Evolutionary conservation across 2,888 invertebrate genomes (phyloP).

Genomic region (Hybos culiciformis): DNA sequence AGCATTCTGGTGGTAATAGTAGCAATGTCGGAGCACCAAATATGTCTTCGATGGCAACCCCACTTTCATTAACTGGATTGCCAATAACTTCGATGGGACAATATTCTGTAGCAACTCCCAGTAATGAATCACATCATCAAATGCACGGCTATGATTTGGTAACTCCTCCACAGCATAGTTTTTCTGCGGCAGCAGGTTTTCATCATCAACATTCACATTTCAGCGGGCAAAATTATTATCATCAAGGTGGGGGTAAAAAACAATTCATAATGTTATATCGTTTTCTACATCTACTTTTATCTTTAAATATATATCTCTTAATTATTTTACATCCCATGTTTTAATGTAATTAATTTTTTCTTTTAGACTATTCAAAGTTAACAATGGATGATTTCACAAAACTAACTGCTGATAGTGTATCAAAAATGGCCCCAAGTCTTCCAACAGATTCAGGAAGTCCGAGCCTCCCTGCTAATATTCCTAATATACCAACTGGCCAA

Average conservation of each 20-base stretch:
- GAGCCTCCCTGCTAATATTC: no score
- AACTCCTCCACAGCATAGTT: conserved; percentile 32
- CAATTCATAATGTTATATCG: background rate
- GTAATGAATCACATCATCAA: conserved; percentile 29
- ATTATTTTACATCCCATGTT: background rate
- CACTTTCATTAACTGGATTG: conserved; percentile 19
- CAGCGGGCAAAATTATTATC: conserved; percentile 33
- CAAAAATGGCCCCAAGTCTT: conserved; percentile 34
- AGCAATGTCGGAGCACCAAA: conserved; percentile 14
- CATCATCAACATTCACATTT: conserved; percentile 33
- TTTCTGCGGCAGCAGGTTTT: conserved; percentile 26
- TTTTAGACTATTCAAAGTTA: conserved; percentile 41
- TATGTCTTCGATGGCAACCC: conserved; percentile 15
- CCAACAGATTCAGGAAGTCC: conserved; percentile 22
- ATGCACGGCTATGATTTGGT: conserved; percentile 32
- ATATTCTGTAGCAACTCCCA: conserved; percentile 30
- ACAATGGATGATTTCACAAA: conserved; percentile 39
- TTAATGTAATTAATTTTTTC: background rate
- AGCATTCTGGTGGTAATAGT: conserved; percentile 44
- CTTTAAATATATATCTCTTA: background rate
- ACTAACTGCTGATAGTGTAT: conserved; percentile 31
- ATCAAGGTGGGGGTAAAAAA: conserved; percentile 26
- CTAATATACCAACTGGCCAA: no score
- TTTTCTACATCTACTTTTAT: background rate
- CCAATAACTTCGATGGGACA: conserved; percentile 34